A percentile compares a stretch with the other conserved stretches of the same genome.
Evolutionary conservation across 2,888 invertebrate species (phyloP).

Genomic region (Noctua janthina): DNA sequence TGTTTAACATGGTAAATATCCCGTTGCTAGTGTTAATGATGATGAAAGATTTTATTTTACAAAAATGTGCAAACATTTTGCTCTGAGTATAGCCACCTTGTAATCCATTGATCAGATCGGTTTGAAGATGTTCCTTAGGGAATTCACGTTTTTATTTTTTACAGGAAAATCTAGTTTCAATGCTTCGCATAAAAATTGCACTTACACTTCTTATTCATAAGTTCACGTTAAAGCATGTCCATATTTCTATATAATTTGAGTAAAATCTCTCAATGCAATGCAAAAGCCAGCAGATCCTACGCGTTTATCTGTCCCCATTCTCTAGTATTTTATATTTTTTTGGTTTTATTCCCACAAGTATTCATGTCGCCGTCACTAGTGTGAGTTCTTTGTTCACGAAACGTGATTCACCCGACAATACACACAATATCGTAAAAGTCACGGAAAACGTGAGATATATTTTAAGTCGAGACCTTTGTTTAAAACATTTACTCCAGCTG

Average conservation of each 20-base stretch:
- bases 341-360: constrained; percentile 53
- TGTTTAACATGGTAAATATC: too few species aligned
- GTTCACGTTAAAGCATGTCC: neutral
- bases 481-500: constrained; percentile 31
- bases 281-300: constrained; percentile 17
- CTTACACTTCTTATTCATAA: neutral
- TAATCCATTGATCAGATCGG: neutral
- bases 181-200: neutral
- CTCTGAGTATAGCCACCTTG: neutral
- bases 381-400: constrained; percentile 55
- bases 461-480: constrained; percentile 54
- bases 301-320: constrained; percentile 10
- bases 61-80: neutral
- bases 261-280: neutral
- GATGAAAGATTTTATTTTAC: too few species aligned
- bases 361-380: constrained; percentile 47
- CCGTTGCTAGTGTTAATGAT: too few species aligned
- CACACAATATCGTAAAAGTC: constrained; percentile 61
- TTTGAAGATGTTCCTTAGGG: neutral
- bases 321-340: constrained; percentile 36
- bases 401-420: constrained; percentile 61
- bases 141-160: neutral
- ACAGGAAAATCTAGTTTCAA: neutral
- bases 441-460: constrained; percentile 54
- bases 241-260: neutral